phyloP scores from a whole-genome alignment of 1,140 invertebrate genomes.

The Agrilus planipennis region DNA sequence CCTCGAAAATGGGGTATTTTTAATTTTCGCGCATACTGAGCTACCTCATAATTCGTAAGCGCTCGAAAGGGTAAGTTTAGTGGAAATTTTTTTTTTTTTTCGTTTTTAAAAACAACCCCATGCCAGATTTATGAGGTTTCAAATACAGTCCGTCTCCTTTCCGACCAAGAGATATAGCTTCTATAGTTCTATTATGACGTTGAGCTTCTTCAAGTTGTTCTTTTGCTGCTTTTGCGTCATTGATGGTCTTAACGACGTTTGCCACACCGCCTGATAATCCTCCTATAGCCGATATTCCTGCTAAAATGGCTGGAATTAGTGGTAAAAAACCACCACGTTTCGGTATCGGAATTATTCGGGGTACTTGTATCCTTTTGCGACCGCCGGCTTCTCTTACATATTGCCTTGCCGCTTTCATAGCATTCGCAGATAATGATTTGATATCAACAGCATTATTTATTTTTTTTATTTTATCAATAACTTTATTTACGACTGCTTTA shows the following conservation, averaged over 20 bases:
- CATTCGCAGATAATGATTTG: not conserved
- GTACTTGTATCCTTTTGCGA: conserved; percentile 12
- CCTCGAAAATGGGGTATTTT: conserved; percentile 7
- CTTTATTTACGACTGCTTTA: conserved; percentile 9
- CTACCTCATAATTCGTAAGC: not conserved
- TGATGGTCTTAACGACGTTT: conserved; percentile 25
- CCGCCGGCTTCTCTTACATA: not conserved
- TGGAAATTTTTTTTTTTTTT: conserved; percentile 3
- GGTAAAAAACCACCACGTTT: conserved; percentile 30
- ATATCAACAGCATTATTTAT: conserved; percentile 10
- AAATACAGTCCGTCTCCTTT: conserved; percentile 23
- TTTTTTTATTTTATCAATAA: conserved; percentile 9
- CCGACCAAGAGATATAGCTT: conserved; percentile 24
- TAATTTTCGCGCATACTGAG: not conserved
- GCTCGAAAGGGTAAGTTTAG: conserved; percentile 2
- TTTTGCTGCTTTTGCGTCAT: conserved; percentile 18
- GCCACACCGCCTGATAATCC: conserved; percentile 24
- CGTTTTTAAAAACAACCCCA: no score
- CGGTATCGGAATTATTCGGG: conserved; percentile 26
- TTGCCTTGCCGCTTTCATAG: not conserved
- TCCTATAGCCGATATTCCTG: conserved; percentile 28
- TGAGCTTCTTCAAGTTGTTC: conserved; percentile 22
- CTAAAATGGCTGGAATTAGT: conserved; percentile 30
- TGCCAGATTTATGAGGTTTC: no score
- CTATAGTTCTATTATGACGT: conserved; percentile 29